These are phyloP conservation scores for Mizuhopecten yessoensis DNA, from an alignment of 1,140 invertebrate genomes.

Conservation along the genomic window DNA sequence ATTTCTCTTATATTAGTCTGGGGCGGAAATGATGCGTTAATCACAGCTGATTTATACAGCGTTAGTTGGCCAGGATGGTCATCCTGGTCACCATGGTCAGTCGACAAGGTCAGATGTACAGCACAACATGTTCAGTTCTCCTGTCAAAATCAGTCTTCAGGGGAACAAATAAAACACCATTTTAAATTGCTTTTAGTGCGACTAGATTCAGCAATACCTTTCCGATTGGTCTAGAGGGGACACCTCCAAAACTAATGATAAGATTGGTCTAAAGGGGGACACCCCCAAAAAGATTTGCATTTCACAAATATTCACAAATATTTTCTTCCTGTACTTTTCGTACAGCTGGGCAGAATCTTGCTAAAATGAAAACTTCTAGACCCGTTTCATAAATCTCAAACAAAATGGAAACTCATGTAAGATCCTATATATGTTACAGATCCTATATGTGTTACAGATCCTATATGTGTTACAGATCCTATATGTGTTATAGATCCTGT, in stretches of 20 bases:
- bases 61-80: background rate
- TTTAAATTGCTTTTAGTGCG: background rate
- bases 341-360: too few relatives aligned
- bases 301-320: too few relatives aligned
- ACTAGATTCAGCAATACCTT: background rate
- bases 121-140: background rate
- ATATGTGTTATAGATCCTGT: too few relatives aligned
- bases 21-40: conserved; percentile 1
- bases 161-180: background rate
- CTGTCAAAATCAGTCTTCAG: background rate
- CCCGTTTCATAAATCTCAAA: too few relatives aligned
- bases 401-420: too few relatives aligned
- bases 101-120: background rate
- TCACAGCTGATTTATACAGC: background rate
- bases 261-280: too few relatives aligned
- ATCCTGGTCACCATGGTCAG: background rate
- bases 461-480: too few relatives aligned
- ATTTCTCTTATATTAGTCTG: conserved; percentile 35
- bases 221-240: background rate
- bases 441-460: too few relatives aligned
- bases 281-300: too few relatives aligned
- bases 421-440: too few relatives aligned
- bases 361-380: too few relatives aligned
- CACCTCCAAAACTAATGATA: background rate
- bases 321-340: too few relatives aligned